Conservation (phyloP, 2,888 invertebrate genomes). For the Callinectes sapidus region DNA sequence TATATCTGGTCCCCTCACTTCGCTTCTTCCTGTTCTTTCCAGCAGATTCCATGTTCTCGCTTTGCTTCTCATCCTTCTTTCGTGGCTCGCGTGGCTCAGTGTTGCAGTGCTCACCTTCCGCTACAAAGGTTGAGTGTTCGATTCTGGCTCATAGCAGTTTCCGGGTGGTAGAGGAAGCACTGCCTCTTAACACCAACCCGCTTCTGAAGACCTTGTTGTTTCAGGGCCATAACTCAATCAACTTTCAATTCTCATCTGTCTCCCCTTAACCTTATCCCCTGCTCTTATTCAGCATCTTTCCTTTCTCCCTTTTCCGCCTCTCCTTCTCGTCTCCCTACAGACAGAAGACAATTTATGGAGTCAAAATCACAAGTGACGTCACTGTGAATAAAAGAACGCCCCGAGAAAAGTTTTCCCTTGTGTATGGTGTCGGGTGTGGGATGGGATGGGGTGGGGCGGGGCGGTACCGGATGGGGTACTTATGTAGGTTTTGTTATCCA, state of each 20-base stretch:
- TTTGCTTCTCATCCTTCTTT: background rate
- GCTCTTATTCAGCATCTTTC: background rate
- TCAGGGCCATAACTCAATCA: too few relatives aligned
- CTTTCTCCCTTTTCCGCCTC: background rate
- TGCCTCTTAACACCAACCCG: too few relatives aligned
- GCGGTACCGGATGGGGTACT: background rate
- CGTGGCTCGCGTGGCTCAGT: too few relatives aligned
- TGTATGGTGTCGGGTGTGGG: background rate
- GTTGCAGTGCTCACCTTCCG: too few relatives aligned
- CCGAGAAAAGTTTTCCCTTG: background rate
- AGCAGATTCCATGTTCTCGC: background rate
- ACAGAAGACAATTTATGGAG: background rate
- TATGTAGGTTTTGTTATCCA: background rate
- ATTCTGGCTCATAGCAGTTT: too few relatives aligned
- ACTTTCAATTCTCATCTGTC: background rate
- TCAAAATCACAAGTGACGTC: constrained; percentile 21
- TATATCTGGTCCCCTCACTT: background rate
- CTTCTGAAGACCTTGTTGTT: too few relatives aligned
- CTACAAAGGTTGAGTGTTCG: too few relatives aligned
- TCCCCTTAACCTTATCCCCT: background rate
- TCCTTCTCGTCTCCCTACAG: background rate
- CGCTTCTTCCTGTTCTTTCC: background rate
- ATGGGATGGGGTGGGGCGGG: too few relatives aligned
- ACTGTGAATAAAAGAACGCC: background rate
- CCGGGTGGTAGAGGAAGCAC: too few relatives aligned